Percentiles rank a stretch among this genome's conserved stretches.
These are phyloP conservation scores for Cisticola juncidis DNA, from an alignment of 2,113 vertebrate genomes.

Conservation along the genomic window DNA sequence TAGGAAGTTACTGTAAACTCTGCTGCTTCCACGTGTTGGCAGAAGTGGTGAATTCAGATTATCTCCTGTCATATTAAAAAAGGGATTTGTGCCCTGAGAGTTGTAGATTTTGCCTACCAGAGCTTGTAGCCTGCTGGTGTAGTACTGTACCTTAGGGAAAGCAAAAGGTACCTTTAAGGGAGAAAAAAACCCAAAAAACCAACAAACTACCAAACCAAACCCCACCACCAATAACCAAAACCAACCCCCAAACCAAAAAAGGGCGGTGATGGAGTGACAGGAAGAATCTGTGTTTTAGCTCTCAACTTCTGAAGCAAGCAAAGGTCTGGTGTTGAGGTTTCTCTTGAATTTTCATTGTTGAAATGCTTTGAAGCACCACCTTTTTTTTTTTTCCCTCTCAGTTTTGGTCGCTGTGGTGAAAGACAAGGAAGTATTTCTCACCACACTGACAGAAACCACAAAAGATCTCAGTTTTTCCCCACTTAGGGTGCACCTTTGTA, in stretches of 20 bases:
- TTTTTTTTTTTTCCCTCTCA: background rate
- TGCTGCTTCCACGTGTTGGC: background rate
- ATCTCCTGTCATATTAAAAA: background rate
- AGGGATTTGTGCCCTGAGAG: background rate
- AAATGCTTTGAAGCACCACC: background rate
- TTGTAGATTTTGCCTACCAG: background rate
- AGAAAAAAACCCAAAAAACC: background rate
- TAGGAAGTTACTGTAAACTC: background rate
- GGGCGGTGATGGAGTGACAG: background rate
- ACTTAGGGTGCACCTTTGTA: background rate
- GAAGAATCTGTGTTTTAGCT: background rate
- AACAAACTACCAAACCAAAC: background rate
- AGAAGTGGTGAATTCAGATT: background rate
- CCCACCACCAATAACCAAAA: background rate
- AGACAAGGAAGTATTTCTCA: constrained; percentile 49
- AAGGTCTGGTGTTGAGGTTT: background rate
- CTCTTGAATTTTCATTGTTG: background rate
- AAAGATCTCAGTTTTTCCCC: constrained; percentile 24
- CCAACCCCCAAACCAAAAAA: background rate
- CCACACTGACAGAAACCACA: constrained; percentile 41
- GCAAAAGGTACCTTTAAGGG: background rate
- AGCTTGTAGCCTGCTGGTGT: background rate
- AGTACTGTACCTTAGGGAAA: background rate
- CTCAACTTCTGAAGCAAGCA: background rate
- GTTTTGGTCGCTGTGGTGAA: constrained; percentile 29